Evolutionary conservation across 2,797 vertebrate genomes (phyloP).

Genomic region (Arrhamphus sclerolepis): DNA sequence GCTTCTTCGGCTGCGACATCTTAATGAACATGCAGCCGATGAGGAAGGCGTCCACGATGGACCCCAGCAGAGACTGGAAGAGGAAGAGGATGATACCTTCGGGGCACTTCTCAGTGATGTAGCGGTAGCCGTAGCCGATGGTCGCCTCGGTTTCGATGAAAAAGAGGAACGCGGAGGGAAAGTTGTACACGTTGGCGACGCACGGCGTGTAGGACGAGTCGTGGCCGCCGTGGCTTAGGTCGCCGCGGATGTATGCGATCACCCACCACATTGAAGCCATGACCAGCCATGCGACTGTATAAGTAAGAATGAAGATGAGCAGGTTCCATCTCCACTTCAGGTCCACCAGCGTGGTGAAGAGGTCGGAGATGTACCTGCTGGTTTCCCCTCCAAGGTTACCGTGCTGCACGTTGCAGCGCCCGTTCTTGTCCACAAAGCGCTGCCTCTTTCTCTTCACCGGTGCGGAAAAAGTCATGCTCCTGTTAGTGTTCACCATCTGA

Average conservation of each 20-base stretch:
- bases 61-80: conserved; percentile 91
- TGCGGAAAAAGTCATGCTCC: conserved; percentile 71
- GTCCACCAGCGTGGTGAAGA: conserved; percentile 93
- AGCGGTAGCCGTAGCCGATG: conserved; percentile 90
- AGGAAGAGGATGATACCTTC: conserved; percentile 92
- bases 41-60: conserved; percentile 91
- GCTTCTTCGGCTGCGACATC: conserved; percentile 95
- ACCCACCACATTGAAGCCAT: conserved; percentile 96
- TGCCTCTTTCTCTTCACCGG: conserved; percentile 85
- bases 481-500: conserved; percentile 83
- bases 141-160: conserved; percentile 93
- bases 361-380: conserved; percentile 89
- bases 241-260: conserved; percentile 89
- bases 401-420: conserved; percentile 92
- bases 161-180: conserved; percentile 92
- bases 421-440: conserved; percentile 93
- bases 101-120: conserved; percentile 91
- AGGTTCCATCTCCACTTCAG: conserved; percentile 95
- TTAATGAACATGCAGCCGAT: conserved; percentile 97
- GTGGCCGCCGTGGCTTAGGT: conserved; percentile 82
- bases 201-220: conserved; percentile 84
- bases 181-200: conserved; percentile 93
- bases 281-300: conserved; percentile 92
- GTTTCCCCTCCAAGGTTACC: conserved; percentile 91
- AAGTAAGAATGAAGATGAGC: conserved; percentile 91